A percentile compares a stretch with the other conserved stretches of the same genome.
These are phyloP conservation scores for Norana najaformis DNA, from an alignment of 2,888 invertebrate genomes.

Conservation along the genomic window DNA sequence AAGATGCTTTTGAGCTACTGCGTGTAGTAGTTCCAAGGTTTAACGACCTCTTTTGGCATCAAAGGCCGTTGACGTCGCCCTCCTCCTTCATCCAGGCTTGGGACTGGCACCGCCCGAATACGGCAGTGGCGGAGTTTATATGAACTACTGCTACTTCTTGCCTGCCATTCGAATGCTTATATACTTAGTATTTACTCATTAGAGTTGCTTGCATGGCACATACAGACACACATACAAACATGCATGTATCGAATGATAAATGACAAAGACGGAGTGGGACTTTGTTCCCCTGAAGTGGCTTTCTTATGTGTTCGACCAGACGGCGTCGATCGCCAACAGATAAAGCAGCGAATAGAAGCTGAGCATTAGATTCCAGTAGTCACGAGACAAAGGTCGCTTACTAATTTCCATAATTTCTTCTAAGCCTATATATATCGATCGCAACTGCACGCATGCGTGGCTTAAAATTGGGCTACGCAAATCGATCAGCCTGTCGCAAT, in stretches of 20 bases:
- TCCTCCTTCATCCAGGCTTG: too few species aligned
- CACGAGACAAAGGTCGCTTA: not conserved
- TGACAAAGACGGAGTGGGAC: too few species aligned
- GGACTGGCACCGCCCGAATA: too few species aligned
- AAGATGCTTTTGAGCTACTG: too few species aligned
- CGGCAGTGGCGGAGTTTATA: too few species aligned
- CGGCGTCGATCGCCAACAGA: not conserved
- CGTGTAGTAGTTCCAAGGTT: too few species aligned
- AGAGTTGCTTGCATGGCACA: not conserved
- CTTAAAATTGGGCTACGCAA: not conserved
- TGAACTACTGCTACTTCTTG: too few species aligned
- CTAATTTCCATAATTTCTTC: conserved; percentile 13
- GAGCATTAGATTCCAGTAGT: not conserved
- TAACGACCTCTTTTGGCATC: too few species aligned
- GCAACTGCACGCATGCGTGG: not conserved
- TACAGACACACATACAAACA: not conserved
- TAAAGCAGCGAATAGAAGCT: not conserved
- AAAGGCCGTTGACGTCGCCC: too few species aligned
- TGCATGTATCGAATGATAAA: not conserved
- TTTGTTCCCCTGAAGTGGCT: not conserved
- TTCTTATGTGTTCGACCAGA: not conserved
- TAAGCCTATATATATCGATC: not conserved
- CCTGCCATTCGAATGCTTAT: too few species aligned
- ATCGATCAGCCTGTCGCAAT: not conserved
- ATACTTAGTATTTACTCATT: too few species aligned